Base-by-base conservation (phyloP, 2,797 vertebrate genomes). In the Rhinella marina region DNA sequence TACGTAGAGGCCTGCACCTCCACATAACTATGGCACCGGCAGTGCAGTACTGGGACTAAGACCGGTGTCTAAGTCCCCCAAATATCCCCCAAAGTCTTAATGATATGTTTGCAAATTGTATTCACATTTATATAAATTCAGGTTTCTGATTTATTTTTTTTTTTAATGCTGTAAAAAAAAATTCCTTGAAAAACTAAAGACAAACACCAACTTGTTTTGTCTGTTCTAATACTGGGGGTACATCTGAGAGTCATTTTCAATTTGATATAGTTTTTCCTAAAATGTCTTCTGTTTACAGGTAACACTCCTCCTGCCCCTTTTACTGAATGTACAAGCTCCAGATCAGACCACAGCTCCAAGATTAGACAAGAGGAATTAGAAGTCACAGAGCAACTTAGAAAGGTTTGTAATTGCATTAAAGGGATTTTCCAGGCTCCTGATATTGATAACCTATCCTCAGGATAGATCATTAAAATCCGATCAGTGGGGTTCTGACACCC, bases 301-400 rank as follows among this genome's bases (percentile, higher is more conserved):
- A 32, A 83, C 70, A 92, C 93, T 59, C 87, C 94, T 76, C 90
- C 93, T 90, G 86, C 85, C 90, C 86, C 92, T 86, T 64, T 88
- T 81, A 87, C 88, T 80, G 94, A 93, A 62, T 82, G 92, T 81
- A 54, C 89, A 90, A 94, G 92, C 66, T 50, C 88, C 23, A 84
- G 89, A 87, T 91, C 88, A 88, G 94, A 90, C 90, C 93, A 92
- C 17, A 95, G 85, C 90, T 92, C 91, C 86, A 94, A 90, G 21
- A 91, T 94, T 81, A 92, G 91, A 2, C 97, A 97, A 90, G 96
- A 97, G 85, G 97, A 99, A 29, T 93, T 95, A 21, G 94, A 96
- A 85, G 92, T 97, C 75, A 96, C 97, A 92, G 97, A 98, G 82
- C 97, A 97, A 84, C 96, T 99, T 0, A 94, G 98, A 56, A 99